These are phyloP conservation scores for Nephrotoma flavescens DNA, from an alignment of 2,888 invertebrate species.

Conservation along the genomic window DNA sequence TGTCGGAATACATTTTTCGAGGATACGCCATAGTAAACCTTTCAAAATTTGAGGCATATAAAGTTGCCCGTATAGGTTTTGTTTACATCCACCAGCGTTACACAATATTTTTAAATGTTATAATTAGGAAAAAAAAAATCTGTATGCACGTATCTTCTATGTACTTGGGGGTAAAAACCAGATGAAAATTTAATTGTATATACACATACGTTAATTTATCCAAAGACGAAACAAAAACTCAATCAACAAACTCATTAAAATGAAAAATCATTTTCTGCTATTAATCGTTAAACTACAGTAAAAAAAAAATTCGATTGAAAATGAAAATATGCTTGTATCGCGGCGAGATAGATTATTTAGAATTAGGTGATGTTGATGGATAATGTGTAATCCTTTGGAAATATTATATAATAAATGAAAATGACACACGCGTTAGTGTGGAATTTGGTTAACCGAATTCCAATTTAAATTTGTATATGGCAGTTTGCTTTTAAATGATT, in stretches of 20 bases:
- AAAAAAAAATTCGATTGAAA: neutral
- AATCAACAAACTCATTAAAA: neutral
- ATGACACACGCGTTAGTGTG: neutral
- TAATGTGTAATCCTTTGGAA: neutral
- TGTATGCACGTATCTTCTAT: neutral
- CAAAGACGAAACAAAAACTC: neutral
- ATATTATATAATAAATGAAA: neutral
- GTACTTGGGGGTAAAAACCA: neutral
- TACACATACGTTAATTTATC: neutral
- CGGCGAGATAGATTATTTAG: neutral
- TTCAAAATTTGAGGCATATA: no score
- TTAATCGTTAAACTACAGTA: neutral
- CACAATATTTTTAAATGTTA: neutral
- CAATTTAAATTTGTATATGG: no score
- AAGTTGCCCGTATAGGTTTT: no score
- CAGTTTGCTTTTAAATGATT: neutral
- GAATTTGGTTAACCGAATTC: neutral
- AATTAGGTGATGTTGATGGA: neutral
- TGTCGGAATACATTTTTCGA: no score
- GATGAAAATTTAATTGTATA: neutral
- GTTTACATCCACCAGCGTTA: neutral
- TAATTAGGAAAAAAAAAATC: neutral
- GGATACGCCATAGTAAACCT: no score
- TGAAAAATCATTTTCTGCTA: neutral
- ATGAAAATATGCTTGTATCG: neutral